Percentiles rank a stretch among this genome's conserved stretches.
These are phyloP conservation scores for Aphidoletes aphidimyza DNA, from an alignment of 2,888 invertebrate species.

Conservation along the genomic window DNA sequence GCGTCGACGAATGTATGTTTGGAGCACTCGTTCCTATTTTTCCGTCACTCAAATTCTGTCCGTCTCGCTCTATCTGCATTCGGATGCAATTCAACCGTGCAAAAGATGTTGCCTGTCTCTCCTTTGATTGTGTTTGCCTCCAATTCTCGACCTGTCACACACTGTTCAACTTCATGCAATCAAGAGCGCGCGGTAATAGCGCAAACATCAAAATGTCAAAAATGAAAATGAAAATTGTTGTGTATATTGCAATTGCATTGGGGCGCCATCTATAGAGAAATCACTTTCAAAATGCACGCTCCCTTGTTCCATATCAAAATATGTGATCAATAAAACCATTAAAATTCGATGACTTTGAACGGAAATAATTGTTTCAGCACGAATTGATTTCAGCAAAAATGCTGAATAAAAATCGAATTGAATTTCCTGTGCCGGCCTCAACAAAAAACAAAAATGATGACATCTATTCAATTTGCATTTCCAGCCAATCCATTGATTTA, in stretches of 20 bases:
- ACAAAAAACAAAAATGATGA: too few species aligned
- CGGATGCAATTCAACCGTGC: background rate
- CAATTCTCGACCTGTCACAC: slow-evolving; percentile 15
- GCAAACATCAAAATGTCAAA: background rate
- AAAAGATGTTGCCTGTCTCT: background rate
- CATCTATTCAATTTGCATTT: too few species aligned
- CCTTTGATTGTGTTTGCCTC: slow-evolving; percentile 40
- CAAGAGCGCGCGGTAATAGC: background rate
- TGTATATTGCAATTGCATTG: background rate
- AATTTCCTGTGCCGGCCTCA: too few species aligned
- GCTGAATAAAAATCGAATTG: too few species aligned
- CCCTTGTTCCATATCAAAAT: too few species aligned
- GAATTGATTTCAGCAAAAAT: too few species aligned
- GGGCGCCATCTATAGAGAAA: slow-evolving; percentile 11
- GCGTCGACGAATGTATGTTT: slow-evolving; percentile 28
- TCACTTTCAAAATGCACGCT: background rate
- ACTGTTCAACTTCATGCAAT: background rate
- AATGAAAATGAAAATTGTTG: background rate
- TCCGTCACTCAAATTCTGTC: background rate
- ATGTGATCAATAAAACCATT: slow-evolving; percentile 24
- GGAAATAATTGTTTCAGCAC: too few species aligned
- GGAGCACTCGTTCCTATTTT: background rate
- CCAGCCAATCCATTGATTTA: too few species aligned
- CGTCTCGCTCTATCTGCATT: background rate
- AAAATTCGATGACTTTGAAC: background rate